These are phyloP conservation scores for Sparus aurata DNA, from an alignment of 2,797 vertebrate species.

Conservation along the genomic window DNA sequence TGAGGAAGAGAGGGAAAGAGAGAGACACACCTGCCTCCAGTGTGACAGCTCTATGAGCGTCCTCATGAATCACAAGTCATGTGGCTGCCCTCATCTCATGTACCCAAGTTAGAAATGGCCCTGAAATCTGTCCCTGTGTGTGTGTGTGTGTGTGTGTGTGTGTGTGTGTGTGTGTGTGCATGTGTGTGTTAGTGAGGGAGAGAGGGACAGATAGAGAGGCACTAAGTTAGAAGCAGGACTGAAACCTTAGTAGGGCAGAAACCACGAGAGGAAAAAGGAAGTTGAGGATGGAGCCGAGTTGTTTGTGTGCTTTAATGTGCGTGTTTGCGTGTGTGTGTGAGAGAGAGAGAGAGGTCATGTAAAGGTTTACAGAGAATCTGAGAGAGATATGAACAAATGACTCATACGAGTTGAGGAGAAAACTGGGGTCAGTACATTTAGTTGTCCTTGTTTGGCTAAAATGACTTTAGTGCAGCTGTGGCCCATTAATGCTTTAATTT, in stretches of 20 bases:
- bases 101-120: slow-evolving; percentile 78
- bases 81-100: slow-evolving; percentile 87
- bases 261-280: slow-evolving; percentile 79
- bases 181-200: background rate
- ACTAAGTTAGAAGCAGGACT: slow-evolving; percentile 92
- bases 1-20: slow-evolving; percentile 29
- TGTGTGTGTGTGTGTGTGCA: slow-evolving; percentile 10
- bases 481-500: background rate
- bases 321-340: background rate
- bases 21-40: slow-evolving; percentile 92
- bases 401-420: background rate
- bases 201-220: slow-evolving; percentile 73
- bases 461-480: background rate
- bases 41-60: slow-evolving; percentile 97
- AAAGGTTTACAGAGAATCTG: slow-evolving; percentile 25
- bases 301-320: background rate
- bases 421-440: background rate
- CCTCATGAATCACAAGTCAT: slow-evolving; percentile 98
- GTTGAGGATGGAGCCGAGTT: slow-evolving; percentile 66
- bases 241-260: slow-evolving; percentile 94
- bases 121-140: slow-evolving; percentile 55
- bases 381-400: background rate
- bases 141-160: slow-evolving; percentile 27
- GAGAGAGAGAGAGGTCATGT: slow-evolving; percentile 34
- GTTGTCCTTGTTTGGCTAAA: background rate